Base-by-base conservation (phyloP, 2,113 vertebrate species). In the Dissostichus mawsoni region DNA sequence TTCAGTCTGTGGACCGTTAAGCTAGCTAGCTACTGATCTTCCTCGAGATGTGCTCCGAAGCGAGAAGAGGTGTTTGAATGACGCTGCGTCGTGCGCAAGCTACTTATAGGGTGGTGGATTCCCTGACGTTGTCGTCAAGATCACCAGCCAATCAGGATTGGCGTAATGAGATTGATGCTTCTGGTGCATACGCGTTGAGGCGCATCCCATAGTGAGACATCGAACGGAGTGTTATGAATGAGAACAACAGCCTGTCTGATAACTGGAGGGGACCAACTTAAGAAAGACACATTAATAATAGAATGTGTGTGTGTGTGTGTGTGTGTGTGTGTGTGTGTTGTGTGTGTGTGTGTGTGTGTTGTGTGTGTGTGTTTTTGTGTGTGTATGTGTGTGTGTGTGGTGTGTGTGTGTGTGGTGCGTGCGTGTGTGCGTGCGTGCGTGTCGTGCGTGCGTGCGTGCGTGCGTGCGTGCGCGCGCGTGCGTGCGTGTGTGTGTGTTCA, bases 281-380 rank as follows among this genome's bases (percentile, higher is more conserved):
- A 33, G 18, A 66, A 63, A 75, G 57, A 74, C 18, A 29, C 66
- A 87, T 86, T 45, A 85, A 86, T 84, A 81, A 87, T 75, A 53
- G 12, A 90, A 71, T n/a, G 44, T 7, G 29, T 45, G 51, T 29
- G 41, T 58, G 68, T 72, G 69, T 8, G 20, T 25, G 23, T 14
- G 55, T 57, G 20, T 17, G 41, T 58, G 69, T 72, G 72, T 33
- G 20, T 6, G 23, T 25, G 55, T 13, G 20, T 25, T 25, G 55
- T 29, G 55, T 3, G 55, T 57, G 55, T 53, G 63, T 71, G 72
- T 8, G 29, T 44, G 58, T 18, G 36, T 57, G 64, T 61, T 65
- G n/a, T n/a, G n/a, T 8, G 20, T 44, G 50, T 23, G 29, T 64
- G 66, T 20, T 20, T 68, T 64, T 12, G 25, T 47, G 52, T 33